These are phyloP conservation scores for Loripinus fragilis DNA, from an alignment of 2,888 invertebrate genomes.

Conservation along the genomic window DNA sequence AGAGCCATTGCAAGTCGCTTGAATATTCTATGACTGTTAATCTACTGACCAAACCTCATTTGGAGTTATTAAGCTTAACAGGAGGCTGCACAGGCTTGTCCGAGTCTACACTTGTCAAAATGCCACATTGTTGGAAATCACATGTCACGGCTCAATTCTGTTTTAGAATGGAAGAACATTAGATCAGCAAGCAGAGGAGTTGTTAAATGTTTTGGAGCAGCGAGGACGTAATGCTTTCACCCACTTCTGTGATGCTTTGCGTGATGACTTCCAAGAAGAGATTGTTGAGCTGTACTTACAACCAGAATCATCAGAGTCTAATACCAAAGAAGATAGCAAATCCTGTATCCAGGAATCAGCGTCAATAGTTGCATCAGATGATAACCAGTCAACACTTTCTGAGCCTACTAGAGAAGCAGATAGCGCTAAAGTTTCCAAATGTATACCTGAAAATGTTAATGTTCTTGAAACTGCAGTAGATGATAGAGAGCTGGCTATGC, in stretches of 20 bases:
- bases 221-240: constrained; percentile 72
- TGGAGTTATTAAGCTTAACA: too few species aligned
- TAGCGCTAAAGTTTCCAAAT: not conserved
- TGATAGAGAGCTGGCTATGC: not conserved
- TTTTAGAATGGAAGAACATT: constrained; percentile 67
- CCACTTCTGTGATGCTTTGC: constrained; percentile 74
- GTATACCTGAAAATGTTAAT: not conserved
- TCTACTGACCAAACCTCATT: too few species aligned
- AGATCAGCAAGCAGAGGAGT: constrained; percentile 73
- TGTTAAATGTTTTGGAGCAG: constrained; percentile 68
- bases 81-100: too few species aligned
- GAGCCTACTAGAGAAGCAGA: not conserved
- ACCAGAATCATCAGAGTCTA: constrained; percentile 24
- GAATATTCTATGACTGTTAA: too few species aligned
- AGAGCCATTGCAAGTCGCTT: too few species aligned
- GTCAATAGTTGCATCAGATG: not conserved
- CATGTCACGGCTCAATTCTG: too few species aligned
- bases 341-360: not conserved
- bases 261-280: constrained; percentile 70
- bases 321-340: constrained; percentile 15
- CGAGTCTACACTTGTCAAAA: too few species aligned
- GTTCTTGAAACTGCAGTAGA: not conserved
- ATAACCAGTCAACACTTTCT: not conserved
- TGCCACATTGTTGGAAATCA: too few species aligned
- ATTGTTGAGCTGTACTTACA: constrained; percentile 68